Evolutionary conservation across 2,888 invertebrate species (phyloP).

Genomic region (Metalampra italica): DNA sequence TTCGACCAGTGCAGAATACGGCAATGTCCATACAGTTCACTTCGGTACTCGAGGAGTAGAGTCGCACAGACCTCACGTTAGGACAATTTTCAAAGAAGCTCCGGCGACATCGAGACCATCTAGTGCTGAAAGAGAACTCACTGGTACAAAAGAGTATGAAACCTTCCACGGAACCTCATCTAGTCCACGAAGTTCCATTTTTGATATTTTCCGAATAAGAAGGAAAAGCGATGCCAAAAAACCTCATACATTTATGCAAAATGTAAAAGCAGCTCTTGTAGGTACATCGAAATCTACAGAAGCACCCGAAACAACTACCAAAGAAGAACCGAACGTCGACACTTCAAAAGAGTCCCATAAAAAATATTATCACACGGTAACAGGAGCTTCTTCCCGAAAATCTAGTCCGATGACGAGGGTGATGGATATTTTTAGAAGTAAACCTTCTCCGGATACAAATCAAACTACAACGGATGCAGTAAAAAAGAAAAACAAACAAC

Average conservation of each 20-base stretch:
- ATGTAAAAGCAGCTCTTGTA: constrained; percentile 38
- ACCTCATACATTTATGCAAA: constrained; percentile 48
- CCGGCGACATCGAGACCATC: constrained; percentile 52
- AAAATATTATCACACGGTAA: constrained; percentile 74
- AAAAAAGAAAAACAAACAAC: constrained; percentile 63
- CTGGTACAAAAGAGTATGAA: constrained; percentile 63
- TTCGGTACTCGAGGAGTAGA: constrained; percentile 71
- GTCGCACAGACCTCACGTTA: constrained; percentile 66
- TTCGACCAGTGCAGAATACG: constrained; percentile 48
- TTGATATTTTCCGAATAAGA: constrained; percentile 71
- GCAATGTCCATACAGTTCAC: constrained; percentile 70
- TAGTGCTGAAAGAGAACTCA: constrained; percentile 60
- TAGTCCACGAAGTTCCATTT: constrained; percentile 72
- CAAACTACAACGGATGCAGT: constrained; percentile 44
- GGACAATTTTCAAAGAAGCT: constrained; percentile 67
- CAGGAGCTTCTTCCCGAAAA: constrained; percentile 67
- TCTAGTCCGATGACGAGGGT: constrained; percentile 72
- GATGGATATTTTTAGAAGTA: constrained; percentile 70
- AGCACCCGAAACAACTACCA: constrained; percentile 45
- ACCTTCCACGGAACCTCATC: constrained; percentile 73
- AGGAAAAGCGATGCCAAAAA: constrained; percentile 72
- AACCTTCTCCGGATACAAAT: constrained; percentile 53
- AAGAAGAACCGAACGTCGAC: constrained; percentile 44
- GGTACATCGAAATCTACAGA: constrained; percentile 50
- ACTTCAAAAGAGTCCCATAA: constrained; percentile 66